Evolutionary conservation across 2,888 invertebrate genomes (phyloP).

Genomic region (Linnaemya tessellans): DNA sequence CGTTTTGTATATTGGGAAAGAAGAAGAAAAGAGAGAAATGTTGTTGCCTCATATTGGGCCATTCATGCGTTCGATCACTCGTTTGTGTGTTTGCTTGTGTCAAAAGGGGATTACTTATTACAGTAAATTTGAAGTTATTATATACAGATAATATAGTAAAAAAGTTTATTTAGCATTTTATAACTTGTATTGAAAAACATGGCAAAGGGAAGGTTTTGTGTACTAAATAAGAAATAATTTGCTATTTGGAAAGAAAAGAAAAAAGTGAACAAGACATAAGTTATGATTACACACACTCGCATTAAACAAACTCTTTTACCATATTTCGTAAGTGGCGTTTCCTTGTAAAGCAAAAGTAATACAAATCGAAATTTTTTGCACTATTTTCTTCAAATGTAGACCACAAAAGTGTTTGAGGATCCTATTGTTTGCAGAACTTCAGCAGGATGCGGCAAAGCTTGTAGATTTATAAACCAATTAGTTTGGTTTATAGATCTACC

Average conservation of each 20-base stretch:
- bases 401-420: too few species aligned
- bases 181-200: neutral
- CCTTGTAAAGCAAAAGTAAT: too few species aligned
- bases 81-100: slow-evolving; percentile 15
- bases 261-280: neutral
- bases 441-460: too few species aligned
- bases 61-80: neutral
- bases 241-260: neutral
- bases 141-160: slow-evolving; percentile 52
- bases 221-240: neutral
- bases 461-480: too few species aligned
- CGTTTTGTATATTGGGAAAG: slow-evolving; percentile 28
- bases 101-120: slow-evolving; percentile 67
- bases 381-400: too few species aligned
- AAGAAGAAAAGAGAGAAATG: slow-evolving; percentile 40
- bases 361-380: too few species aligned
- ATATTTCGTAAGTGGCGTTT: too few species aligned
- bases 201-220: neutral
- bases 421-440: too few species aligned
- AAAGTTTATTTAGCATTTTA: slow-evolving; percentile 57
- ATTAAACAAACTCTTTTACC: neutral
- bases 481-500: too few species aligned
- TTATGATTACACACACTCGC: neutral
- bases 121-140: slow-evolving; percentile 71
- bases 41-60: slow-evolving; percentile 9